Conservation (phyloP, 2,113 vertebrate species). For the Haliaeetus leucogaster region DNA sequence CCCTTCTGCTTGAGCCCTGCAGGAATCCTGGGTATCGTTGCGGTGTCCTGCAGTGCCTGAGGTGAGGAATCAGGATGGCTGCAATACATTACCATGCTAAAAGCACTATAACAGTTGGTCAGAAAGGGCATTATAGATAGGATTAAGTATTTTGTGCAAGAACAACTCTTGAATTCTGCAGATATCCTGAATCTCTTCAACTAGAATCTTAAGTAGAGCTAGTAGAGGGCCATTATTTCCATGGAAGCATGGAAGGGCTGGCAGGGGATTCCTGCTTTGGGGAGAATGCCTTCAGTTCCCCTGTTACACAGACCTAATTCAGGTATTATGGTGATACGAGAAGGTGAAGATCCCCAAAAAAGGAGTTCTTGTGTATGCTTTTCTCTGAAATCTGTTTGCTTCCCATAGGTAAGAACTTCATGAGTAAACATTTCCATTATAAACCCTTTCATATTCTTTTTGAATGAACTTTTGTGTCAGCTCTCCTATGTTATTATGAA, state of each 20-base stretch:
- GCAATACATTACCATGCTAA: background rate
- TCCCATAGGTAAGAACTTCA: background rate
- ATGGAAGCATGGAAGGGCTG: background rate
- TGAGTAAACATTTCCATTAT: background rate
- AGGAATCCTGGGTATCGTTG: background rate
- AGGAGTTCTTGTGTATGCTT: background rate
- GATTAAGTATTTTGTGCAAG: background rate
- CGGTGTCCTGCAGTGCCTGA: background rate
- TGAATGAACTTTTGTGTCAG: background rate
- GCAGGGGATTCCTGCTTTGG: background rate
- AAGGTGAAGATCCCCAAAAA: background rate
- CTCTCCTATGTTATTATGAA: background rate
- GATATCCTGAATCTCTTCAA: background rate
- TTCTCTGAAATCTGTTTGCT: background rate
- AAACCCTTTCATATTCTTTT: background rate
- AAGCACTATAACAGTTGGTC: background rate
- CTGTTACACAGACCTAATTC: background rate
- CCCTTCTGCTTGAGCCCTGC: background rate
- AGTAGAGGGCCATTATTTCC: background rate
- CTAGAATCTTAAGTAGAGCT: background rate
- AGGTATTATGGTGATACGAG: background rate
- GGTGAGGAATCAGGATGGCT: background rate
- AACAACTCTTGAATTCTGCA: background rate
- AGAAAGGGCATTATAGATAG: background rate
- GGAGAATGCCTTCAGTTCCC: background rate